Evolutionary conservation across 2,113 vertebrate species (phyloP).

Genomic region (Rhinogobius similis): DNA sequence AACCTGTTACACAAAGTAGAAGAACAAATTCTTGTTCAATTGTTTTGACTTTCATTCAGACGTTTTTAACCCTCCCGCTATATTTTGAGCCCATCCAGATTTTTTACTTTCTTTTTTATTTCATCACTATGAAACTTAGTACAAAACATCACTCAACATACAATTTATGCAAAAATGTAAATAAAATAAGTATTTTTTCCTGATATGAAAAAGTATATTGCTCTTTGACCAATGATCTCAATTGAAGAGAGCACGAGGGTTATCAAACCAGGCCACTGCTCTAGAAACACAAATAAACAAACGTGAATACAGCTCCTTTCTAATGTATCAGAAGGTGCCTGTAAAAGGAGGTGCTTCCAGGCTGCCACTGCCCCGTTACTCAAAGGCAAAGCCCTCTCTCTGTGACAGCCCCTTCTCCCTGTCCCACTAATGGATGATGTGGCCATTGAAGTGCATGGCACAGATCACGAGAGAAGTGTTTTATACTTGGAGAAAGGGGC

Average conservation of each 20-base stretch:
- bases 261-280: constrained; percentile 34
- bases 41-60: constrained; percentile 45
- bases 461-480: constrained; percentile 50
- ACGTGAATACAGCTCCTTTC: constrained; percentile 21
- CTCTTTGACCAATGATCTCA: no score
- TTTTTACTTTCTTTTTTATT: no score
- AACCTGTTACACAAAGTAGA: constrained; percentile 15
- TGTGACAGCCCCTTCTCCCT: constrained; percentile 55
- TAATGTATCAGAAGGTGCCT: constrained; percentile 42
- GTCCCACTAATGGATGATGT: constrained; percentile 60
- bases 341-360: constrained; percentile 44
- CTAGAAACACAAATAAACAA: constrained; percentile 34
- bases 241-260: no score
- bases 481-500: constrained; percentile 39
- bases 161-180: no score
- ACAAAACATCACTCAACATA: no score
- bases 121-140: no score
- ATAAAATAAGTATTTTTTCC: no score
- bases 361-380: constrained; percentile 45
- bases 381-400: constrained; percentile 60
- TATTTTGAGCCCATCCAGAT: no score
- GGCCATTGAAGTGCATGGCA: constrained; percentile 56
- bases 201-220: no score
- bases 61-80: no score
- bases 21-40: constrained; percentile 22